phyloP scores from a whole-genome alignment of 2,888 invertebrate genomes.

The Aplocera efformata region DNA sequence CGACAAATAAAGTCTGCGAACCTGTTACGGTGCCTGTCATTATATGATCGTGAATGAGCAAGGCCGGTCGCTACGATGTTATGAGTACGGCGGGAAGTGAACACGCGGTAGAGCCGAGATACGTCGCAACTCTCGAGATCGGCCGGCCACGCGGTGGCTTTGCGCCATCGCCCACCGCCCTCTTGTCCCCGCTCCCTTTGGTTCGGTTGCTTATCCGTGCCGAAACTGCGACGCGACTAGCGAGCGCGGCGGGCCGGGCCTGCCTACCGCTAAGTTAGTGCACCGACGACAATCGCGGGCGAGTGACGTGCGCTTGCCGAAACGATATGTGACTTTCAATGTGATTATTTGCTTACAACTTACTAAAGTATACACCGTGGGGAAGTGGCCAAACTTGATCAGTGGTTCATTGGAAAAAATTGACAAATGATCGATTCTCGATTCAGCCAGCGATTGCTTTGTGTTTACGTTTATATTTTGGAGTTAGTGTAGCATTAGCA shows the following conservation, averaged over 20 bases:
- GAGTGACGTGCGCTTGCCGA: constrained; percentile 46
- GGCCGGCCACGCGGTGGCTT: constrained; percentile 23
- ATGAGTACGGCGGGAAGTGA: constrained; percentile 13
- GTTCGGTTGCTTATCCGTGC: constrained; percentile 35
- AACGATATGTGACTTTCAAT: constrained; percentile 2
- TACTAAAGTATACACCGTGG: constrained; percentile 34
- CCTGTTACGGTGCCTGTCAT: constrained; percentile 19
- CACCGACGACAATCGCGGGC: constrained; percentile 53
- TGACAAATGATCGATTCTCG: constrained; percentile 37
- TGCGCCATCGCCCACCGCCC: constrained; percentile 43
- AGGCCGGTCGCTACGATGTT: constrained; percentile 20
- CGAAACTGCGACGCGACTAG: constrained; percentile 1
- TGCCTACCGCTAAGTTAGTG: constrained; percentile 55
- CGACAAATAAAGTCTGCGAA: constrained; percentile 17
- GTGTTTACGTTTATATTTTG: constrained; percentile 56
- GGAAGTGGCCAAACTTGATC: constrained; percentile 36
- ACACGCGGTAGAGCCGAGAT: constrained; percentile 19
- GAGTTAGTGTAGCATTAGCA: constrained; percentile 33
- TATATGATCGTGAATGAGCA: constrained; percentile 28
- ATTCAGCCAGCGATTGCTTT: constrained; percentile 29
- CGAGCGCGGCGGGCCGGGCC: neutral
- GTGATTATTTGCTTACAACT: constrained; percentile 45
- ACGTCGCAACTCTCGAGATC: no score
- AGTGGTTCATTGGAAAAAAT: constrained; percentile 31
- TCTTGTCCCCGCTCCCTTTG: constrained; percentile 61